These are phyloP conservation scores for Otis tarda DNA, from an alignment of 2,113 vertebrate species.

Conservation along the genomic window DNA sequence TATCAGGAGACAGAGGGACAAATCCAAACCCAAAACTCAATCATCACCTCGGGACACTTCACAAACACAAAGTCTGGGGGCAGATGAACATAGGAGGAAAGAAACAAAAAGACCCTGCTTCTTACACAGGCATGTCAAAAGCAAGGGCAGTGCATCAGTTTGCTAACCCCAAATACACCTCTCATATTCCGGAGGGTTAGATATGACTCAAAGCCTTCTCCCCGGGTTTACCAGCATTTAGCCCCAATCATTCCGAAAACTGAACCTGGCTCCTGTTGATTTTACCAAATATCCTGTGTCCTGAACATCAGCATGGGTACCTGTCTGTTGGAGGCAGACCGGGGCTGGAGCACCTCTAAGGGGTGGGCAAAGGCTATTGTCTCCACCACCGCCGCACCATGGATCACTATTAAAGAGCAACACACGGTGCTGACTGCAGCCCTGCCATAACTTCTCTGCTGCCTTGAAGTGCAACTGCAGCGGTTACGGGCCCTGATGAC, in stretches of 20 bases:
- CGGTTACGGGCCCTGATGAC: background rate
- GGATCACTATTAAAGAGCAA: background rate
- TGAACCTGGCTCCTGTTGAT: background rate
- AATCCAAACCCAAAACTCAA: background rate
- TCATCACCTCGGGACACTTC: background rate
- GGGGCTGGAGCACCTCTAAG: background rate
- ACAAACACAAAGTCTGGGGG: background rate
- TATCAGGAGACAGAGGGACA: background rate
- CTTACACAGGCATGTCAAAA: background rate
- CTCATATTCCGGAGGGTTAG: background rate
- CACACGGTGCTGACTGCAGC: background rate
- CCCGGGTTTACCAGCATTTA: background rate
- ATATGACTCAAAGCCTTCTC: background rate
- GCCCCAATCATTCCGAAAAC: background rate
- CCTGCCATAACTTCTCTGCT: background rate
- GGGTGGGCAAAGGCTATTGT: background rate
- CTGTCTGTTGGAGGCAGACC: background rate
- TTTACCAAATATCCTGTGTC: background rate
- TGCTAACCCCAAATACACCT: background rate
- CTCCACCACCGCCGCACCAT: accelerated
- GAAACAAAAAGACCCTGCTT: no score
- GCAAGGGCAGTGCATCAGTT: background rate
- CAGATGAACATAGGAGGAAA: no score
- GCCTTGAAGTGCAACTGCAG: background rate
- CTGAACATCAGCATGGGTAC: background rate